These are phyloP conservation scores for Syngnathus typhle DNA, from an alignment of 2,113 vertebrate species.

Conservation along the genomic window DNA sequence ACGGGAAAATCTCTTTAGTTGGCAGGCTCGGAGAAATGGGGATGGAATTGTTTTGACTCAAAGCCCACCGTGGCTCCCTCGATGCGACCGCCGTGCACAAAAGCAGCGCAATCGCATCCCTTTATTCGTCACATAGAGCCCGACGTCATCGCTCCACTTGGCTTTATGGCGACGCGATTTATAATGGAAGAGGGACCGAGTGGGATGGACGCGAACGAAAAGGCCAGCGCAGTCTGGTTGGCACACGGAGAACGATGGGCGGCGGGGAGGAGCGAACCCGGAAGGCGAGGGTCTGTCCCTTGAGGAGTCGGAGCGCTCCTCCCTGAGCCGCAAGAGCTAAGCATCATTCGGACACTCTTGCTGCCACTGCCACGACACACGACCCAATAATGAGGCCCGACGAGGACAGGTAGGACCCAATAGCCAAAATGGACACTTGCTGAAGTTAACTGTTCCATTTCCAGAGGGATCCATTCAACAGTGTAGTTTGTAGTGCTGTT, in stretches of 20 bases:
- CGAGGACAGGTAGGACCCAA: constrained; percentile 50
- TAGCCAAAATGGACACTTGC: neutral
- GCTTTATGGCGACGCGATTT: neutral
- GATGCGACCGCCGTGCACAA: no score
- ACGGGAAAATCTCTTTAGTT: no score
- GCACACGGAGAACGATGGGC: constrained; percentile 11
- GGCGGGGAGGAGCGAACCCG: constrained; percentile 52
- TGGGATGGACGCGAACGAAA: constrained; percentile 22
- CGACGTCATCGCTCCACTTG: constrained; percentile 1
- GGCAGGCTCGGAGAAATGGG: neutral
- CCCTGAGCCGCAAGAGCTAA: constrained; percentile 37
- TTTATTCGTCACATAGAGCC: neutral
- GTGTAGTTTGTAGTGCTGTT: neutral
- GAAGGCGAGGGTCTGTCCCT: constrained; percentile 32
- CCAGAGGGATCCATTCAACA: neutral
- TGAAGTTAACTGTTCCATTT: neutral
- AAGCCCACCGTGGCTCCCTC: neutral
- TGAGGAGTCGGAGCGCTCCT: constrained; percentile 30
- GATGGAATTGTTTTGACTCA: no score
- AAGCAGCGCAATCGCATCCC: neutral
- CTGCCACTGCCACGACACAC: constrained; percentile 42
- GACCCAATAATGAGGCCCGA: constrained; percentile 42
- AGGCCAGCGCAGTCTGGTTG: constrained; percentile 12
- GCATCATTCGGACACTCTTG: constrained; percentile 26
- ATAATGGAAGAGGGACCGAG: neutral